These are phyloP conservation scores for Nesogale talazaci DNA, from an alignment of 2,113 vertebrate species.

Conservation along the genomic window DNA sequence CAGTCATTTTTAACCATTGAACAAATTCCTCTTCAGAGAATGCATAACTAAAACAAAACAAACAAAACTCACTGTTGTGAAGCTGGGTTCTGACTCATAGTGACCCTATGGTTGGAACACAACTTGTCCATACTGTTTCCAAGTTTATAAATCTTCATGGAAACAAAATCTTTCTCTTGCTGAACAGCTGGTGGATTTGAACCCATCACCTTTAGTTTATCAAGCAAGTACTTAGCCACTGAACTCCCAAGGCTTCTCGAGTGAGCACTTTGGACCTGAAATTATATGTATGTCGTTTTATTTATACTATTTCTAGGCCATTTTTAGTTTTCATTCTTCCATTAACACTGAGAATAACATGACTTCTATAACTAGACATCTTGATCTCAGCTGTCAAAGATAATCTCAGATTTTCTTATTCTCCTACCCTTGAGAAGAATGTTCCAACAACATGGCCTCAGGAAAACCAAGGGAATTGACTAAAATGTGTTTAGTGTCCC, in stretches of 20 bases:
- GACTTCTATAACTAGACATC: background rate
- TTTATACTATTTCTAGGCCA: background rate
- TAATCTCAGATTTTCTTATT: slow-evolving; percentile 37
- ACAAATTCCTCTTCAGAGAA: background rate
- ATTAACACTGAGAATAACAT: slow-evolving; percentile 32
- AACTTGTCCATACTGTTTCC: background rate
- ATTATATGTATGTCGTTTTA: slow-evolving; percentile 20
- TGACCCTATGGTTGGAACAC: background rate
- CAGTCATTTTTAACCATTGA: slow-evolving; percentile 24
- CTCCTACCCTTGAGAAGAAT: background rate
- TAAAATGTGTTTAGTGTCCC: background rate
- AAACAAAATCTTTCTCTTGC: background rate
- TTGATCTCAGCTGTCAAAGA: slow-evolving; percentile 55
- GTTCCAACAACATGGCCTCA: slow-evolving; percentile 31
- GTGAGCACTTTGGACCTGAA: background rate
- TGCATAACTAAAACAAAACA: background rate
- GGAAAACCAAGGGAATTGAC: slow-evolving; percentile 31
- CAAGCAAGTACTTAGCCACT: background rate
- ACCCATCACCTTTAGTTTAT: background rate
- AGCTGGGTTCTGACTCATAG: background rate
- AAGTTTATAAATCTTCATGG: background rate
- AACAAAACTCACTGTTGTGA: background rate
- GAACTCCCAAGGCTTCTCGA: background rate
- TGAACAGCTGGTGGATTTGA: background rate
- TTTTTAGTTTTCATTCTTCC: background rate